These are phyloP conservation scores for Chrysogorgia sp. DNA, from an alignment of 92 coral and sea anemone species.

Conservation along the genomic window DNA sequence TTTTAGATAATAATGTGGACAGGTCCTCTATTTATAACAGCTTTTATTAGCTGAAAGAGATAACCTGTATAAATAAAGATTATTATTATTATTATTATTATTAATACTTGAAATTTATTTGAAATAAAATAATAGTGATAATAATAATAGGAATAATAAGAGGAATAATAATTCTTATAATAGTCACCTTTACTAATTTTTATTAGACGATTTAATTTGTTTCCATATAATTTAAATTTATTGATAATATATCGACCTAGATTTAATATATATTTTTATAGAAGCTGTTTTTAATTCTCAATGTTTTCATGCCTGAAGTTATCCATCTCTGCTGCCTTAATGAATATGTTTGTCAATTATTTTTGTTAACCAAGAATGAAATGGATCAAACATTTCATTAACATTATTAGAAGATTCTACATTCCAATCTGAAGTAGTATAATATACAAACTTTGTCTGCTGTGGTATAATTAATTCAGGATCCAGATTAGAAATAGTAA, in stretches of 20 bases:
- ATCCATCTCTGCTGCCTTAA: constrained; percentile 53
- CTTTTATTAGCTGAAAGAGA: too few species aligned
- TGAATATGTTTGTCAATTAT: constrained; percentile 50
- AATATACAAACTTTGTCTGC: constrained; percentile 4
- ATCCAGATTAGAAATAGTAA: constrained; percentile 24
- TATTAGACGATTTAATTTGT: constrained; percentile 44
- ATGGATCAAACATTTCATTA: constrained; percentile 32
- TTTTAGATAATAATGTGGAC: too few species aligned
- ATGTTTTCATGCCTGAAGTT: constrained; percentile 43
- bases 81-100: too few species aligned
- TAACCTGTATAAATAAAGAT: too few species aligned
- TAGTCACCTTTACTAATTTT: constrained; percentile 56
- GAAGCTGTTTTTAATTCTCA: constrained; percentile 43
- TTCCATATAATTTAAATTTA: constrained; percentile 48
- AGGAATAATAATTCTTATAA: too few species aligned
- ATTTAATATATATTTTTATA: constrained; percentile 39
- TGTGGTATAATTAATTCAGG: constrained; percentile 38
- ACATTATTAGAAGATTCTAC: constrained; percentile 13
- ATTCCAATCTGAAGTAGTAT: neutral
- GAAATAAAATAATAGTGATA: constrained; percentile 15
- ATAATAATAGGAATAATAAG: too few species aligned
- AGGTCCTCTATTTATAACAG: too few species aligned
- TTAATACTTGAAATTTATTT: constrained; percentile 28
- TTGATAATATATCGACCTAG: constrained; percentile 44
- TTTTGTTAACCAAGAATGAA: constrained; percentile 29